Evolutionary conservation across 64 coral and sea anemone species (phyloP).

Genomic region (Hydrozoanthus tunicans): DNA sequence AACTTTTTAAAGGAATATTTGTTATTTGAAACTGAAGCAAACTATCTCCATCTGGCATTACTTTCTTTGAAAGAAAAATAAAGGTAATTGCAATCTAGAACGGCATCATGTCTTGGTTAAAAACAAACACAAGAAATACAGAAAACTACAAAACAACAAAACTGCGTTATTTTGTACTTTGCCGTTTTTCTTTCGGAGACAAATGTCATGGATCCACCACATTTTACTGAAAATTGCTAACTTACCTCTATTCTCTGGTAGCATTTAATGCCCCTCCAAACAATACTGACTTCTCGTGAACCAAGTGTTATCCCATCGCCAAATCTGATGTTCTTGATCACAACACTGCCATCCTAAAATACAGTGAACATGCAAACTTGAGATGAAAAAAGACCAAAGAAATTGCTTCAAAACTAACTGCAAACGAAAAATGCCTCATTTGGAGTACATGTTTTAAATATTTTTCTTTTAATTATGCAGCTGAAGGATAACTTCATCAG

Average conservation of each 20-base stretch:
- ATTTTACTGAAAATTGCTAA: neutral
- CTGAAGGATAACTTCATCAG: too few species aligned
- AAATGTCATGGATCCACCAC: too few species aligned
- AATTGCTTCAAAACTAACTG: too few species aligned
- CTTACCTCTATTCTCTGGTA: conserved; percentile 92
- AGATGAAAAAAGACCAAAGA: neutral
- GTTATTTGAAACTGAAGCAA: too few species aligned
- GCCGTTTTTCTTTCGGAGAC: too few species aligned
- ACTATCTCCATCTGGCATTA: too few species aligned
- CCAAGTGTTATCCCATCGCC: conserved; percentile 76
- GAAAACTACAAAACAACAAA: neutral
- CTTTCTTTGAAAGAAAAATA: neutral
- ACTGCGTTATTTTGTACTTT: neutral
- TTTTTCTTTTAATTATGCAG: too few species aligned
- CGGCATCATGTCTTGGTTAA: neutral
- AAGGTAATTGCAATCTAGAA: neutral
- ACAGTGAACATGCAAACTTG: neutral
- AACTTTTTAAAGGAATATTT: too few species aligned
- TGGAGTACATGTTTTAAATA: too few species aligned
- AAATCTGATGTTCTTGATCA: conserved; percentile 94
- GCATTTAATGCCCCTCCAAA: conserved; percentile 72
- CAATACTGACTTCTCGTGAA: conserved; percentile 72
- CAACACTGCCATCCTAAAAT: conserved; percentile 78
- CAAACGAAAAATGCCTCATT: too few species aligned
- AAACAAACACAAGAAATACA: neutral